Conservation (phyloP, 2,797 vertebrate genomes). For the Gephyroberyx darwinii region DNA sequence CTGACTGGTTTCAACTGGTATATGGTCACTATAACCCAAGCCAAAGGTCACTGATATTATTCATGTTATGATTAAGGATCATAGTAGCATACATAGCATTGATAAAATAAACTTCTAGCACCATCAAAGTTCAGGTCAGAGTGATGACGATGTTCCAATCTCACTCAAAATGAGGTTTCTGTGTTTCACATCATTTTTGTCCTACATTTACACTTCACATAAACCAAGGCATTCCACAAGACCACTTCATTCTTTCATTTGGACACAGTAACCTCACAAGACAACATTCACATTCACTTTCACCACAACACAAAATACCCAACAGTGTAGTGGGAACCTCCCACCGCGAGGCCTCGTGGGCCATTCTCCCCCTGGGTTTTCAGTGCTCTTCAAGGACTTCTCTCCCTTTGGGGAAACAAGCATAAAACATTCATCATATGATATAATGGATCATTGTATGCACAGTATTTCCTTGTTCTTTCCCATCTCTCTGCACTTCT, state of each 20-base stretch:
- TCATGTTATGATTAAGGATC: not conserved
- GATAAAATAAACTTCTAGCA: too few species aligned
- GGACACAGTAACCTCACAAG: not conserved
- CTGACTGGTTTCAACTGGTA: slow-evolving; percentile 4
- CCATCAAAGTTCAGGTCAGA: too few species aligned
- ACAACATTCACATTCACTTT: too few species aligned
- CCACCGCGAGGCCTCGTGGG: too few species aligned
- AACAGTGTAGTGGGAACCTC: too few species aligned
- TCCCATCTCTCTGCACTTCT: not conserved
- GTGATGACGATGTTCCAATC: too few species aligned
- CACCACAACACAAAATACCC: too few species aligned
- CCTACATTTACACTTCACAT: not conserved
- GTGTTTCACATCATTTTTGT: not conserved
- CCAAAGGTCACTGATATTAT: not conserved
- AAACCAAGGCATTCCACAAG: not conserved
- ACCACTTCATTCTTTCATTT: not conserved
- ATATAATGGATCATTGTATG: not conserved
- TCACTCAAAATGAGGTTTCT: not conserved
- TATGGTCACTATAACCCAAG: too few species aligned
- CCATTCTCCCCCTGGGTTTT: too few species aligned
- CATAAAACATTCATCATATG: not conserved
- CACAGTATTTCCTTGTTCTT: not conserved
- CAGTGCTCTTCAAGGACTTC: too few species aligned
- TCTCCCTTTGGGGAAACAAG: too few species aligned
- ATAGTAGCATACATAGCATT: too few species aligned